These are phyloP conservation scores for Pararge aegeria DNA, from an alignment of 1,140 invertebrate species.

Conservation along the genomic window DNA sequence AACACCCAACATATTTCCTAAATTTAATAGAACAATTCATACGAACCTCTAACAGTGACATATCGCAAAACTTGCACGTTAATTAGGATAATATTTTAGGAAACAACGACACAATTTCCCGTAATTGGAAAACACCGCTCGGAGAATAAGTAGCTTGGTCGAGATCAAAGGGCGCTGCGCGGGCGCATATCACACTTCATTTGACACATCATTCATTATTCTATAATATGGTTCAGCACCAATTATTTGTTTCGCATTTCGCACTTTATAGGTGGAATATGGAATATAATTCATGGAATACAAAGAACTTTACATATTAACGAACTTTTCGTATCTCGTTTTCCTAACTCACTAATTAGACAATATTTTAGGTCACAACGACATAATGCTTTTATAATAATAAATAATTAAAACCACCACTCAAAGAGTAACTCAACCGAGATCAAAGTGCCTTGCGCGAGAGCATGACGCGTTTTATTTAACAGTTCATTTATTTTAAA, in stretches of 20 bases:
- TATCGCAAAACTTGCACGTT: slow-evolving; percentile 19
- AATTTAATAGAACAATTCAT: neutral
- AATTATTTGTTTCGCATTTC: neutral
- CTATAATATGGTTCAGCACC: neutral
- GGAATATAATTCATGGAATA: too few relatives aligned
- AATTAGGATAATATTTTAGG: slow-evolving; percentile 26
- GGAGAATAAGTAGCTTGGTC: neutral
- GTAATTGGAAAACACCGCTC: slow-evolving; percentile 22
- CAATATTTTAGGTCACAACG: too few relatives aligned
- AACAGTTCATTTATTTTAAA: slow-evolving; percentile 23
- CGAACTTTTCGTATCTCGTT: too few relatives aligned
- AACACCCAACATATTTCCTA: neutral
- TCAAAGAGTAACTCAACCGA: too few relatives aligned
- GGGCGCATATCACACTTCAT: slow-evolving; percentile 6
- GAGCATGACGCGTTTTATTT: slow-evolving; percentile 12
- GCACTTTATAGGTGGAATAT: too few relatives aligned
- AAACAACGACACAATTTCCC: slow-evolving; percentile 22
- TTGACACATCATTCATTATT: neutral
- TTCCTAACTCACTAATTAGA: too few relatives aligned
- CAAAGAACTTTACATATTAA: too few relatives aligned
- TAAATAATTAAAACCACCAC: too few relatives aligned
- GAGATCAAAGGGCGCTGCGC: slow-evolving; percentile 22
- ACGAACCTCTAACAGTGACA: slow-evolving; percentile 1
- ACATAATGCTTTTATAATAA: too few relatives aligned
- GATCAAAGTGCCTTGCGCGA: too few relatives aligned